Evolutionary conservation across 2,113 vertebrate genomes (phyloP).

Genomic region (Boulengeromyrus knoepffleri): DNA sequence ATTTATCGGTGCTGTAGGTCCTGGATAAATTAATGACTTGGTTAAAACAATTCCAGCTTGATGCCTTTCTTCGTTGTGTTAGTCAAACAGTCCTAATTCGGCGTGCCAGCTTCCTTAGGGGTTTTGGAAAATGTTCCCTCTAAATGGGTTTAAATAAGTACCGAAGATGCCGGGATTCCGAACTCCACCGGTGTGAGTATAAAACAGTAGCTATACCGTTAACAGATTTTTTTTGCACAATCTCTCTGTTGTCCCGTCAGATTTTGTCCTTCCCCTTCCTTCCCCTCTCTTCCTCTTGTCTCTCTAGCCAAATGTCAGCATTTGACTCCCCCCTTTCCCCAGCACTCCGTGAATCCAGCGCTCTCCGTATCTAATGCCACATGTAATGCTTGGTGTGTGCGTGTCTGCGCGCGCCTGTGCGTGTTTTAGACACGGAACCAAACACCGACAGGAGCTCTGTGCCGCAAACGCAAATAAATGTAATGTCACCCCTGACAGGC

Average conservation of each 20-base stretch:
- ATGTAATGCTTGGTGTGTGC: not conserved
- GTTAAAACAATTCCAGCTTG: not conserved
- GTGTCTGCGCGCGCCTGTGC: not conserved
- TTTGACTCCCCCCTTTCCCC: not conserved
- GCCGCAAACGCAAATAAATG: not conserved
- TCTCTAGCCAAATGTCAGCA: constrained; percentile 5
- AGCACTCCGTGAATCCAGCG: not conserved
- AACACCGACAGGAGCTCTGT: not conserved
- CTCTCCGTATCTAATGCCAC: not conserved
- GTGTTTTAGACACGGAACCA: not conserved
- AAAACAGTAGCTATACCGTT: not conserved
- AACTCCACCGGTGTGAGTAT: not conserved
- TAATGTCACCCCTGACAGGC: not conserved
- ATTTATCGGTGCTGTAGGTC: not conserved
- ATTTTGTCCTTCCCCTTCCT: not conserved
- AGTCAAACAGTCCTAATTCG: not conserved
- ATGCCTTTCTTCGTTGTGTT: not conserved
- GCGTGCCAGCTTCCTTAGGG: not conserved
- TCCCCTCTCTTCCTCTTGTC: not conserved
- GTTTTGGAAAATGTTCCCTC: not conserved
- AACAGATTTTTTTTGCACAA: not conserved
- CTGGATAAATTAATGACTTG: not conserved
- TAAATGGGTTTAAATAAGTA: not conserved
- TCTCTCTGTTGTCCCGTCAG: not conserved
- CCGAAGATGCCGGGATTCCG: not conserved